phyloP scores from a whole-genome alignment of 1,140 invertebrate genomes.

The Zaprionus tsacasi region DNA sequence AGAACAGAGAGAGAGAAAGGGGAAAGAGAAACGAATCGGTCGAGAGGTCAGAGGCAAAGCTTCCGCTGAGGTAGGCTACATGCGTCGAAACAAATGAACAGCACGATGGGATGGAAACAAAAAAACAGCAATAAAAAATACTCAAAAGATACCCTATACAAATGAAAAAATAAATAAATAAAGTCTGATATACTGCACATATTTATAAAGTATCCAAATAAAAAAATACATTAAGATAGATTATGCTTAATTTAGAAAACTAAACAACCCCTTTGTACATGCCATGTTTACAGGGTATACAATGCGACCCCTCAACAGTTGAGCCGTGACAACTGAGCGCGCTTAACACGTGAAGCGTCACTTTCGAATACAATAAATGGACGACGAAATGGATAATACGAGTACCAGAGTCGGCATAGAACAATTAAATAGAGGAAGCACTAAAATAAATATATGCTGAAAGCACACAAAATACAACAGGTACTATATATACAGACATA shows the following conservation, averaged over 20 bases:
- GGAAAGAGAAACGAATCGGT: conserved; percentile 25
- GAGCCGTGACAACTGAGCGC: conserved; percentile 38
- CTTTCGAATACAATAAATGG: conserved; percentile 46
- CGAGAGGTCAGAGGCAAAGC: conserved; percentile 67
- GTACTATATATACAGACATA: not conserved
- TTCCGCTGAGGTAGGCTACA: conserved; percentile 48
- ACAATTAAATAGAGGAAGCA: conserved; percentile 43
- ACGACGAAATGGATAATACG: conserved; percentile 33
- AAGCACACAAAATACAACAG: not conserved
- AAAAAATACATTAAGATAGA: not conserved
- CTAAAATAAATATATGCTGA: conserved; percentile 29
- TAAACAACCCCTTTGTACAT: not conserved
- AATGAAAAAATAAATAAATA: too few relatives aligned
- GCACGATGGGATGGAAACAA: conserved; percentile 18
- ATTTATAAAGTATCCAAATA: not conserved
- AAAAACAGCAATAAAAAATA: conserved; percentile 64
- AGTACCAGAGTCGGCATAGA: conserved; percentile 14
- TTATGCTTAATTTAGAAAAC: not conserved
- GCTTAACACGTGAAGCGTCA: conserved; percentile 53
- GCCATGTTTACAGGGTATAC: conserved; percentile 6
- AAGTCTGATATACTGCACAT: too few relatives aligned
- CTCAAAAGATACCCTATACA: conserved; percentile 24
- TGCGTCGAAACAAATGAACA: conserved; percentile 23
- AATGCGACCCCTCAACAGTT: conserved; percentile 28
- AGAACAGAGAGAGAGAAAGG: conserved; percentile 26